phyloP scores from a whole-genome alignment of 2,888 invertebrate genomes.

The Cyclophora albipunctata region DNA sequence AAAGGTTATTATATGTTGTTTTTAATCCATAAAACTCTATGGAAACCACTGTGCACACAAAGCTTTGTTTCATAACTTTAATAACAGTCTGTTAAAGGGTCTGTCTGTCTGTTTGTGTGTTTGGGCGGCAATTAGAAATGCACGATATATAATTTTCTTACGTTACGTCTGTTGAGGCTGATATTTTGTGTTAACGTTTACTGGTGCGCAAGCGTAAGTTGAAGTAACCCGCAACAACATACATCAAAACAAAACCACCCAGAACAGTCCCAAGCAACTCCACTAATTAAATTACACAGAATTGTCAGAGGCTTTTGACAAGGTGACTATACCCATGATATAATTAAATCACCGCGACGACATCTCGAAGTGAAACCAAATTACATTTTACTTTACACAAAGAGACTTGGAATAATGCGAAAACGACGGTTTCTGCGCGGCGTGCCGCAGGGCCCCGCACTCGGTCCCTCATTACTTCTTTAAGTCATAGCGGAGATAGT shows the following conservation, averaged over 20 bases:
- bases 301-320: constrained; percentile 62
- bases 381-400: constrained; percentile 70
- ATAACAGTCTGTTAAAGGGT: no score
- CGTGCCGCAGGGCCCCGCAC: constrained; percentile 52
- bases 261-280: constrained; percentile 5
- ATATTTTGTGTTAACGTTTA: no score
- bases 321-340: constrained; percentile 56
- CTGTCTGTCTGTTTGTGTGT: no score
- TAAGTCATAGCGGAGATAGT: not conserved
- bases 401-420: constrained; percentile 66
- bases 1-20: no score
- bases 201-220: no score
- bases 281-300: constrained; percentile 44
- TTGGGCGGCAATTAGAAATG: no score
- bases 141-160: no score
- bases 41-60: no score
- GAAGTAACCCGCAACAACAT: no score
- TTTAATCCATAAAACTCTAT: no score
- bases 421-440: constrained; percentile 56
- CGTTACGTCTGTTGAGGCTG: no score
- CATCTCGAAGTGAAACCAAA: constrained; percentile 74
- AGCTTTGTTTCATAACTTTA: no score
- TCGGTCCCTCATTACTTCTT: constrained; percentile 56
- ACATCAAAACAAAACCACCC: constrained; percentile 10
- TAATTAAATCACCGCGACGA: constrained; percentile 72